Evolutionary conservation across 2,113 vertebrate genomes (phyloP).

Genomic region (Megaceryle maxima): DNA sequence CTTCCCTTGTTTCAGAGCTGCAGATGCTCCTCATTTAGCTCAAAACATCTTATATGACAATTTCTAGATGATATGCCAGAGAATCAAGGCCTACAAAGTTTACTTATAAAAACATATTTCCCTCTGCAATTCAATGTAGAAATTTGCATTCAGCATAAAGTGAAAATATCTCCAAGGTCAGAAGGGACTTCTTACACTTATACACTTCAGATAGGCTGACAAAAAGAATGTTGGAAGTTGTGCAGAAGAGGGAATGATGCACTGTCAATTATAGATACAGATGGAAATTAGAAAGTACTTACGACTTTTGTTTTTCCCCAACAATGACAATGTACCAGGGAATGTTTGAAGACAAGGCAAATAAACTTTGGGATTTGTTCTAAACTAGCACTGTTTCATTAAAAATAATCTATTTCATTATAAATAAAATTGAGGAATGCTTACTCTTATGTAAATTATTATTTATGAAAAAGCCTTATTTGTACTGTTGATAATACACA

Average conservation of each 20-base stretch:
- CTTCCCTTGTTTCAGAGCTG: not conserved
- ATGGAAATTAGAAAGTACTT: not conserved
- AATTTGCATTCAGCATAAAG: slow-evolving; percentile 42
- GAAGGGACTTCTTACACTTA: not conserved
- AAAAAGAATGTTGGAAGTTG: not conserved
- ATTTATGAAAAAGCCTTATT: not conserved
- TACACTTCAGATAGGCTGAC: not conserved
- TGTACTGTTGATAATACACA: not conserved
- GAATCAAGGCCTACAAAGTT: slow-evolving; percentile 21
- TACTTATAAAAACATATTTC: slow-evolving; percentile 30
- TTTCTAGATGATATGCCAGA: not conserved
- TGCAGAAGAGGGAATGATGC: slow-evolving; percentile 12
- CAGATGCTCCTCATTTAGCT: slow-evolving; percentile 28
- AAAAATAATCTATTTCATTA: not conserved
- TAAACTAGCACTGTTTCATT: not conserved
- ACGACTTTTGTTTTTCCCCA: not conserved
- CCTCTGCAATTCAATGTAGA: not conserved
- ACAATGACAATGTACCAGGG: not conserved
- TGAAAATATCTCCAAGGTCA: slow-evolving; percentile 35
- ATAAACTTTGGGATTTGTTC: slow-evolving; percentile 7
- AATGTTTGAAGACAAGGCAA: slow-evolving; percentile 5
- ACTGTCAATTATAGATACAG: not conserved
- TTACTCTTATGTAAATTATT: not conserved
- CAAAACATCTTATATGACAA: slow-evolving; percentile 7
- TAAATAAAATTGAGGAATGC: not conserved